Evolutionary conservation across 2,113 vertebrate species (phyloP).

Genomic region (Indri indri): DNA sequence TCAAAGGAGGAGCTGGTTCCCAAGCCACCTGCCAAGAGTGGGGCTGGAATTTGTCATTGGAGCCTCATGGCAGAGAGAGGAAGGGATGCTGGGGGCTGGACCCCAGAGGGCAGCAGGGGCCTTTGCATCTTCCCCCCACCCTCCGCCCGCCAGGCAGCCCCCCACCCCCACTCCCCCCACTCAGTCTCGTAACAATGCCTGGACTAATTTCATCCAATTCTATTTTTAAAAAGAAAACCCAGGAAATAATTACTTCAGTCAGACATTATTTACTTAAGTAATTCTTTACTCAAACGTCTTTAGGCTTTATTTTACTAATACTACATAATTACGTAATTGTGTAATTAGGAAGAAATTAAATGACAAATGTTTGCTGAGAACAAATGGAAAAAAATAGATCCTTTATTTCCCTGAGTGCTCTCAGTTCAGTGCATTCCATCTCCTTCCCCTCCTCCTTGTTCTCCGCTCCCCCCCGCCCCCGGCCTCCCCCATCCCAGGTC

Average conservation of each 20-base stretch:
- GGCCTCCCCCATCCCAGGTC: fast-evolving
- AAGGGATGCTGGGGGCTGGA: not conserved
- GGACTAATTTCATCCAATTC: constrained; percentile 69
- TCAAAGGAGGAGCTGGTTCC: not conserved
- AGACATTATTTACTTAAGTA: constrained; percentile 85
- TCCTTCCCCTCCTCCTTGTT: not conserved
- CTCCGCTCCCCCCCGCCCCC: not conserved
- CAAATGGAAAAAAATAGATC: constrained; percentile 64
- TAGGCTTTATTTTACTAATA: constrained; percentile 84
- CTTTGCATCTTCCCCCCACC: not conserved
- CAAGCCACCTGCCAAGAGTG: not conserved
- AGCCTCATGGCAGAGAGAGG: not conserved
- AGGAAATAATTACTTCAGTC: constrained; percentile 77
- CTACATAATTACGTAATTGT: constrained; percentile 81
- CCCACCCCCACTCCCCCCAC: not conserved
- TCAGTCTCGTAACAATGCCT: constrained; percentile 27
- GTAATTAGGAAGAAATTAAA: constrained; percentile 82
- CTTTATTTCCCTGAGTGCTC: constrained; percentile 32
- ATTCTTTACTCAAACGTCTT: constrained; percentile 84
- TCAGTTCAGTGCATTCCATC: not conserved
- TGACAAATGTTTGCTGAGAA: constrained; percentile 76
- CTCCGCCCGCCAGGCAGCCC: not conserved
- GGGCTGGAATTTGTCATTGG: not conserved
- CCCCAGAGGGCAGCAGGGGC: not conserved
- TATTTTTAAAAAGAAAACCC: constrained; percentile 70